Percentiles rank a stretch among this genome's conserved stretches.
Evolutionary conservation across 23 tunicate species (phyloP).

Genomic region (Trididemnum clinides): DNA sequence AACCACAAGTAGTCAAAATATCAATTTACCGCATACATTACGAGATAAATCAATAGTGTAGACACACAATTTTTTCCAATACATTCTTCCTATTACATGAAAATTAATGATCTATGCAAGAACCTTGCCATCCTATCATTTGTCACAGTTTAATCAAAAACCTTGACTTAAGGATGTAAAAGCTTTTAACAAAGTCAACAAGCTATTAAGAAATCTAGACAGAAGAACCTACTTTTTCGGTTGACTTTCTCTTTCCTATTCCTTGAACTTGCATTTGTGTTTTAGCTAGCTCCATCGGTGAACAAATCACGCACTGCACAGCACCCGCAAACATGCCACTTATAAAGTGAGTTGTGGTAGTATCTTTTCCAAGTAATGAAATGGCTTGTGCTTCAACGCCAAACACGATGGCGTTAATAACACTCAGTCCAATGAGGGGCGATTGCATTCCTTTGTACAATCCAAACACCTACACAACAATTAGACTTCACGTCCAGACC

Average conservation of each 20-base stretch:
- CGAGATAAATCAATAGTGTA: no score
- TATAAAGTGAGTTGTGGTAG: slow-evolving; percentile 66
- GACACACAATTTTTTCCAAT: no score
- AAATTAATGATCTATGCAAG: no score
- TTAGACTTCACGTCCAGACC: no score
- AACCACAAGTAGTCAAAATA: no score
- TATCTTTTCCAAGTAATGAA: slow-evolving; percentile 61
- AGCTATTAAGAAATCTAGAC: no score
- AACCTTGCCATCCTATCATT: no score
- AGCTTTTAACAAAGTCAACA: no score
- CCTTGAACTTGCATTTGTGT: slow-evolving; percentile 90
- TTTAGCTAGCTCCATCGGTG: slow-evolving; percentile 97
- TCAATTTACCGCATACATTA: no score
- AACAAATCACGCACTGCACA: slow-evolving; percentile 71
- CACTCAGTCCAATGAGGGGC: slow-evolving; percentile 76
- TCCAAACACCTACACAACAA: slow-evolving; percentile 58
- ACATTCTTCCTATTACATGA: no score
- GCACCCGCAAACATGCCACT: slow-evolving; percentile 93
- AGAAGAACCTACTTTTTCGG: slow-evolving; percentile 32
- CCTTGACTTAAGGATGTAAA: no score
- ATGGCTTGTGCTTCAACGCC: slow-evolving; percentile 85
- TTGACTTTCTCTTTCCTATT: slow-evolving; percentile 46
- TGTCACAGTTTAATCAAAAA: no score
- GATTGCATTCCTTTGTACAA: slow-evolving; percentile 94
- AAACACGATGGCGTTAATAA: slow-evolving; percentile 94